Percentiles rank a stretch among this genome's conserved stretches.
phyloP scores from a whole-genome alignment of 2,888 invertebrate species.

The Pachycephus smyrnensis region DNA sequence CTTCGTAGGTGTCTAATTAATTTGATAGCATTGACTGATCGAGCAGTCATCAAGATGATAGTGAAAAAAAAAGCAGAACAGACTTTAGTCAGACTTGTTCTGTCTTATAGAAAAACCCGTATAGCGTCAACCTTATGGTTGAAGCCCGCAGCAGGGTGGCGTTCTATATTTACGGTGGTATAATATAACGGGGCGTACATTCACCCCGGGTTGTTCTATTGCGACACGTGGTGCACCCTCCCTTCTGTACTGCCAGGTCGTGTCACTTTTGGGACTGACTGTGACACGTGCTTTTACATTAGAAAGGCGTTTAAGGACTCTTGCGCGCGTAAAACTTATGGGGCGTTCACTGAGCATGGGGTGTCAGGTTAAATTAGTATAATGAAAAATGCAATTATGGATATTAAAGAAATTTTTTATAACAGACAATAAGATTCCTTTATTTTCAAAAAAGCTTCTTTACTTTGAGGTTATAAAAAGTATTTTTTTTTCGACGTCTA shows the following conservation, averaged over 20 bases:
- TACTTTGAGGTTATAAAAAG: too few species aligned
- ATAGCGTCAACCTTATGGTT: constrained; percentile 22
- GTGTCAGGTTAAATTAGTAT: not conserved
- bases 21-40: not conserved
- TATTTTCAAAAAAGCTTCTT: too few species aligned
- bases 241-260: constrained; percentile 17
- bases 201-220: constrained; percentile 21
- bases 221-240: constrained; percentile 28
- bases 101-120: constrained; percentile 20
- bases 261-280: constrained; percentile 4
- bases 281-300: not conserved
- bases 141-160: constrained; percentile 34
- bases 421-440: too few species aligned
- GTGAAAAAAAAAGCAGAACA: not conserved
- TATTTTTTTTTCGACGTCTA: not conserved
- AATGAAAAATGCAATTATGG: not conserved
- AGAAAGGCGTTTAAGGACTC: not conserved
- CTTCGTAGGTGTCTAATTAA: not conserved
- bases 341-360: not conserved
- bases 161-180: constrained; percentile 44
- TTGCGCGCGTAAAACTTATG: not conserved
- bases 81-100: constrained; percentile 12
- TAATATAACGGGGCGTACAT: constrained; percentile 23
- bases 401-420: not conserved
- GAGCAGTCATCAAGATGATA: not conserved